Conservation (phyloP, 2,888 invertebrate genomes). For the Aspidapion aeneum region DNA sequence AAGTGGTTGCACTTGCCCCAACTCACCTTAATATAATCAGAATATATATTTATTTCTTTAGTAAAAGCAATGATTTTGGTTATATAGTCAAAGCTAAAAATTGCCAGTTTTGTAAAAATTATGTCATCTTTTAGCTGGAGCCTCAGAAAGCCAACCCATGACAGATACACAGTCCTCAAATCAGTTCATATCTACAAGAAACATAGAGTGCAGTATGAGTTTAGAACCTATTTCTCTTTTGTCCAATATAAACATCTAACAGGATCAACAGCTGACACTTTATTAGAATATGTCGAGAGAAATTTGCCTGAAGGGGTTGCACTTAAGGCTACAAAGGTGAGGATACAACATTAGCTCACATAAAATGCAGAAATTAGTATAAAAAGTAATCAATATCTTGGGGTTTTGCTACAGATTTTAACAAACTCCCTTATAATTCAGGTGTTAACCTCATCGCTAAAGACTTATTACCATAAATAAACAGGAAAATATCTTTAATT, state of each 20-base stretch:
- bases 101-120: no score
- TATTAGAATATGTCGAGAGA: conserved; percentile 92
- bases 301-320: conserved; percentile 98
- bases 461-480: no score
- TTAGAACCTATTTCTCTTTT: conserved; percentile 85
- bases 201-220: conserved; percentile 93
- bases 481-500: no score
- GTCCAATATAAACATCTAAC: conserved; percentile 82
- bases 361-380: conserved; percentile 4
- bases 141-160: conserved; percentile 67
- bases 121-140: conserved; percentile 59
- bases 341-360: conserved; percentile 4
- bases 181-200: conserved; percentile 91
- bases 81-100: no score
- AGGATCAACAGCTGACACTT: conserved; percentile 93
- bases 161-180: conserved; percentile 77
- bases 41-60: no score
- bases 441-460: no score
- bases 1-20: no score
- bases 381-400: no score
- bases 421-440: no score
- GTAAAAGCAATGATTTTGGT: no score
- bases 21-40: no score
- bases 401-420: no score
- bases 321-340: conserved; percentile 80